Conservation (phyloP, 1,140 invertebrate genomes). For the Nasonia longicornis region DNA sequence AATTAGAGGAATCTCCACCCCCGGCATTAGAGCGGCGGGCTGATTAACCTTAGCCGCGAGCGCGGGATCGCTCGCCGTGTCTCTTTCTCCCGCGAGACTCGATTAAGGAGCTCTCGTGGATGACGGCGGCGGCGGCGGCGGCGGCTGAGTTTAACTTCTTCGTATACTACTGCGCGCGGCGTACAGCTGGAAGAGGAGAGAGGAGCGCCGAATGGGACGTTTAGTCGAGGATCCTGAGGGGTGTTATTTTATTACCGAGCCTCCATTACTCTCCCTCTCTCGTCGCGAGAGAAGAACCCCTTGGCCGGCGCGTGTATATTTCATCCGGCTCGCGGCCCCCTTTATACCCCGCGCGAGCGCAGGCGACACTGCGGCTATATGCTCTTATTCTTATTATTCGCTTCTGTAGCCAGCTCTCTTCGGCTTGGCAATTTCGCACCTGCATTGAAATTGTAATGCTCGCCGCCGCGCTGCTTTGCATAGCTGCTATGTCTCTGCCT, state of each 20-base stretch:
- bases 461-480: conserved; percentile 7
- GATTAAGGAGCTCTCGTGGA: conserved; percentile 12
- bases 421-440: conserved; percentile 40
- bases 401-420: background rate
- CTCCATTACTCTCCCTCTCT: conserved; percentile 44
- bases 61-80: background rate
- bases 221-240: conserved; percentile 51
- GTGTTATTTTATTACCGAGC: conserved; percentile 63
- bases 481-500: background rate
- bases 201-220: conserved; percentile 49
- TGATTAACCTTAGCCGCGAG: conserved; percentile 19
- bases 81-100: conserved; percentile 8
- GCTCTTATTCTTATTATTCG: background rate
- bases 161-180: background rate
- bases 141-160: conserved; percentile 10
- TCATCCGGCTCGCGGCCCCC: conserved; percentile 40
- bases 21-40: background rate
- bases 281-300: conserved; percentile 46
- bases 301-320: conserved; percentile 48
- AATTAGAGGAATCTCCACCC: conserved; percentile 18
- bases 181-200: background rate
- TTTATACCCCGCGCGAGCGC: background rate
- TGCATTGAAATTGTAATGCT: conserved; percentile 11
- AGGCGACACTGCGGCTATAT: background rate
- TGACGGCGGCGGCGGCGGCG: background rate